These are phyloP conservation scores for Sphyrna mokarran DNA, from an alignment of 2,113 vertebrate species.

Conservation along the genomic window DNA sequence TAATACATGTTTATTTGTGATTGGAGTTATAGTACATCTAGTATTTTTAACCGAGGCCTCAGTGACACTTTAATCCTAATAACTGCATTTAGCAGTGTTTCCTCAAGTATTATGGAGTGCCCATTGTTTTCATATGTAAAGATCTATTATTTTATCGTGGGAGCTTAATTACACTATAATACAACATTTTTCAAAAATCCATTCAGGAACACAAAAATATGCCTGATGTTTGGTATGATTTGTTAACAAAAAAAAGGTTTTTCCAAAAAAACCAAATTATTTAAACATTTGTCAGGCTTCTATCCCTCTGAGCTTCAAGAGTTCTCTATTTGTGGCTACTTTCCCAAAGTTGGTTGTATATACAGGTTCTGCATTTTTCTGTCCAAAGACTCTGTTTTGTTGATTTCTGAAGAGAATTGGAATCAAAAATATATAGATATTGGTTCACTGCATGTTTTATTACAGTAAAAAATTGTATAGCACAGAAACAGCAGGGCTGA, in stretches of 20 bases:
- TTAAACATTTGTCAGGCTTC: background rate
- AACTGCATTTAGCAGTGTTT: constrained; percentile 9
- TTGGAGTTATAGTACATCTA: background rate
- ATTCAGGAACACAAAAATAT: background rate
- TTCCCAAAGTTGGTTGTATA: background rate
- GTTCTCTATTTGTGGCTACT: background rate
- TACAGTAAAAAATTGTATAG: background rate
- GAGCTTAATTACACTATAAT: constrained; percentile 13
- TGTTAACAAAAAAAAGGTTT: background rate
- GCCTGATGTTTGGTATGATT: background rate
- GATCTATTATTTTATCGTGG: background rate
- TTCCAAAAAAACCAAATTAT: background rate
- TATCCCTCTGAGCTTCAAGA: background rate
- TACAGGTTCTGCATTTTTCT: constrained; percentile 16
- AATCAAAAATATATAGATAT: constrained; percentile 26
- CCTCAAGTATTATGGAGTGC: constrained; percentile 30
- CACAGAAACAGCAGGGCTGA: constrained; percentile 17
- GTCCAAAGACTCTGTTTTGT: constrained; percentile 34
- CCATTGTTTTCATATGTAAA: background rate
- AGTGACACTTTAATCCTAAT: constrained; percentile 12
- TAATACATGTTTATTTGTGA: constrained; percentile 4
- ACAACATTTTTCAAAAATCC: background rate
- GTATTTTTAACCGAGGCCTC: constrained; percentile 16
- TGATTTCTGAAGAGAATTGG: constrained; percentile 23
- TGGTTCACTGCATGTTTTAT: constrained; percentile 21